These are phyloP conservation scores for Sebastes iracundus DNA, from an alignment of 2,797 vertebrate species.

Conservation along the genomic window DNA sequence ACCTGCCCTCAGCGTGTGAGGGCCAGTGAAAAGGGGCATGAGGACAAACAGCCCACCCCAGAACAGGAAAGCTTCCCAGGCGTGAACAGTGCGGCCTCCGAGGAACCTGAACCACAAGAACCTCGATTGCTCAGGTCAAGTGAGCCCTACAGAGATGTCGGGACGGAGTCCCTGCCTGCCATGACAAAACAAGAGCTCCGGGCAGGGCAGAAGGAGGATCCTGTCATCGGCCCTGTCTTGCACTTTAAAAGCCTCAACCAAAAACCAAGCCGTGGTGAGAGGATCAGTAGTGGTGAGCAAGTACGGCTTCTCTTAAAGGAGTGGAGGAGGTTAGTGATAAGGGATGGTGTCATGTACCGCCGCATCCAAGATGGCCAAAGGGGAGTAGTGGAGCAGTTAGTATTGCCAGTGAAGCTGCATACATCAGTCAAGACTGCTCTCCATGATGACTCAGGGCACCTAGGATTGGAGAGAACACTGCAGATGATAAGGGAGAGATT, in stretches of 20 bases:
- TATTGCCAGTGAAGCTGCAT: conserved; percentile 14
- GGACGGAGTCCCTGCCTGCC: not conserved
- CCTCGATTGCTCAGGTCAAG: rapidly evolving
- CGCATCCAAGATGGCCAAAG: not conserved
- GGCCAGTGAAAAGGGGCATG: not conserved
- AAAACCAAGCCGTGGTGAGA: conserved; percentile 1
- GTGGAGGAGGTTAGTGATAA: conserved; percentile 43
- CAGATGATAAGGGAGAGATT: conserved; percentile 43
- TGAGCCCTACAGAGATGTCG: conserved; percentile 5
- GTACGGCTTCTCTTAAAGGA: conserved; percentile 46
- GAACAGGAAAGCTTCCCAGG: not conserved
- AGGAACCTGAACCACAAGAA: not conserved
- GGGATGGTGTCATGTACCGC: conserved; percentile 25
- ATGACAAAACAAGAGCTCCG: conserved; percentile 11
- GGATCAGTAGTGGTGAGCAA: not conserved
- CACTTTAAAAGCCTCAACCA: not conserved
- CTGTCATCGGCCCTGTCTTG: not conserved
- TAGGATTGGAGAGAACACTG: conserved; percentile 42
- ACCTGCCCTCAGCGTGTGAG: not conserved
- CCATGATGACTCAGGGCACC: not conserved
- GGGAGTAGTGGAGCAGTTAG: conserved; percentile 9
- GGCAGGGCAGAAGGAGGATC: not conserved
- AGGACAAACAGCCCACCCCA: not conserved
- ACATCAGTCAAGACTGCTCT: conserved; percentile 10
- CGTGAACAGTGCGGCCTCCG: not conserved